Evolutionary conservation across 2,797 vertebrate species (phyloP).

Genomic region (Nyctibius grandis): DNA sequence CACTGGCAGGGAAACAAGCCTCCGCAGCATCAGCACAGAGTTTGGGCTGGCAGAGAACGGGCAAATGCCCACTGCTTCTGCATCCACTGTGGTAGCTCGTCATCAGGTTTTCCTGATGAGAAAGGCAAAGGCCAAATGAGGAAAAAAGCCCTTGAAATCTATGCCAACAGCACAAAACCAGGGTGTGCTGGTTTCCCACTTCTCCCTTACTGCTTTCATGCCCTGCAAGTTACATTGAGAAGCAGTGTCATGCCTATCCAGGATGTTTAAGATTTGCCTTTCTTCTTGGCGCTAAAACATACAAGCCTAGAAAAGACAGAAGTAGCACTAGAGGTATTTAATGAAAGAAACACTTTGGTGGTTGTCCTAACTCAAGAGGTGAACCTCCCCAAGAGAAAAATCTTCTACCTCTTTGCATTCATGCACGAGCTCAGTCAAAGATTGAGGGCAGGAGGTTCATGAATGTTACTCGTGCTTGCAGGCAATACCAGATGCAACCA

Average conservation of each 20-base stretch:
- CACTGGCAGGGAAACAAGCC: background rate
- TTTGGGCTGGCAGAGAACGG: background rate
- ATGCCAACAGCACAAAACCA: background rate
- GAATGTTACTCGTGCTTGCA: background rate
- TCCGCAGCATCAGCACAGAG: background rate
- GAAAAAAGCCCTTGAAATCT: background rate
- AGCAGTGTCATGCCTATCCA: background rate
- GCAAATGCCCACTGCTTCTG: background rate
- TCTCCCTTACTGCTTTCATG: background rate
- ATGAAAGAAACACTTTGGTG: background rate
- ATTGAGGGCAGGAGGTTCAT: background rate
- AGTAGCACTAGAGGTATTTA: background rate
- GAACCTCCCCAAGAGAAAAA: background rate
- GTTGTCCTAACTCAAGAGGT: background rate
- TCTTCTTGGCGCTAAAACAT: background rate
- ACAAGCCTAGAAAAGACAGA: background rate
- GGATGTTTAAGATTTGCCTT: background rate
- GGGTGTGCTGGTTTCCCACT: background rate
- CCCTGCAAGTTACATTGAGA: background rate
- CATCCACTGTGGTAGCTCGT: background rate
- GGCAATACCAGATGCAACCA: background rate
- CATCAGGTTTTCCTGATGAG: background rate
- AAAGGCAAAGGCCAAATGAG: background rate
- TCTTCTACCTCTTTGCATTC: background rate
- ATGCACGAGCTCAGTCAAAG: background rate